Percentiles rank a stretch among this genome's conserved stretches.
phyloP scores from a whole-genome alignment of 1,140 invertebrate species.

The Euwallacea similis region DNA sequence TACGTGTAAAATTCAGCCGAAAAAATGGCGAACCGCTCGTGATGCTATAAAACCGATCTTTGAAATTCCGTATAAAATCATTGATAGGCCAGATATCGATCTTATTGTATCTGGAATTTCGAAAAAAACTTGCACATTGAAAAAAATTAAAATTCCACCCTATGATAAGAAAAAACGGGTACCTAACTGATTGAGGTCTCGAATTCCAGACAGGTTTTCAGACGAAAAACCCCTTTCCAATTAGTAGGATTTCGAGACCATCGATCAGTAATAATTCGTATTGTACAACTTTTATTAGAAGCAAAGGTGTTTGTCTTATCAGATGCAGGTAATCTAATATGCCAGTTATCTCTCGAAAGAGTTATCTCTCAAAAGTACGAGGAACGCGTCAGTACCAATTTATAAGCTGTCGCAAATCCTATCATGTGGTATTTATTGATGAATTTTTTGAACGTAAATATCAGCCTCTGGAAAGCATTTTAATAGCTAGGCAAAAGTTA shows the following conservation, averaged over 20 bases:
- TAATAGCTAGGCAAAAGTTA: too few relatives aligned
- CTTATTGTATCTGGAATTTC: slow-evolving; percentile 16
- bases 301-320: slow-evolving; percentile 27
- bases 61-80: slow-evolving; percentile 14
- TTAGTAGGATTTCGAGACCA: slow-evolving; percentile 46
- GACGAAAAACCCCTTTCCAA: slow-evolving; percentile 30
- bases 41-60: background rate
- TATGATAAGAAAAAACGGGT: slow-evolving; percentile 45
- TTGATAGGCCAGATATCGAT: slow-evolving; percentile 30
- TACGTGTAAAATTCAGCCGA: too few relatives aligned
- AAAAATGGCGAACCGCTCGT: slow-evolving; percentile 19
- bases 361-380: slow-evolving; percentile 1
- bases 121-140: background rate
- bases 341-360: slow-evolving; percentile 24
- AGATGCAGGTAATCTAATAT: slow-evolving; percentile 17
- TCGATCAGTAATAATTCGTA: slow-evolving; percentile 42
- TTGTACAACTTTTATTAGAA: slow-evolving; percentile 36
- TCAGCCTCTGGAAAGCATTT: too few relatives aligned
- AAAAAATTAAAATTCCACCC: slow-evolving; percentile 18
- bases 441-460: too few relatives aligned
- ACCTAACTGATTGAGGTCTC: slow-evolving; percentile 48
- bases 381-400: slow-evolving; percentile 15
- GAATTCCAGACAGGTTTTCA: slow-evolving; percentile 43
- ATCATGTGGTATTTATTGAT: too few relatives aligned
- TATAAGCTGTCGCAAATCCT: background rate